Conservation (phyloP, 2,888 invertebrate species). For the Rapana venosa region DNA sequence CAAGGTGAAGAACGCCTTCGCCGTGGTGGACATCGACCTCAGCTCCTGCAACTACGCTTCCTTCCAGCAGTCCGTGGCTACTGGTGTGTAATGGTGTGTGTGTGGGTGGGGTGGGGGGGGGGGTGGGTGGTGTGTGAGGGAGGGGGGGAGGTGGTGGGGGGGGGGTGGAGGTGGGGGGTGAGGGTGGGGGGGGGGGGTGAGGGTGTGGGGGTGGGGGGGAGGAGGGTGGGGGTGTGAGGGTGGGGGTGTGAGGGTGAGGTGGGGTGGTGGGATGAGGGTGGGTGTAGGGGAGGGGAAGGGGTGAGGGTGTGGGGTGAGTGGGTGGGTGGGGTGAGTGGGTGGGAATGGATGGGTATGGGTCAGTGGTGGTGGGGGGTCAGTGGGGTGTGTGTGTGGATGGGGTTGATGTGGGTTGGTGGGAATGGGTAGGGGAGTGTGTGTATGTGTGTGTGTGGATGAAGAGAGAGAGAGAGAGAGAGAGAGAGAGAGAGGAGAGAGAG, state of each 20-base stretch:
- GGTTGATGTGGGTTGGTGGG: neutral
- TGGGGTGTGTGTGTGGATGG: constrained; percentile 6
- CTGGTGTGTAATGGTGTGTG: neutral
- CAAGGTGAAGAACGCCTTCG: constrained; percentile 53
- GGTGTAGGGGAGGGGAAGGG: neutral
- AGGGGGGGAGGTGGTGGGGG: neutral
- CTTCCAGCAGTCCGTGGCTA: neutral
- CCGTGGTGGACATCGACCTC: constrained; percentile 53
- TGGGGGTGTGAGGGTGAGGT: neutral
- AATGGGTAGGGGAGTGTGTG: neutral
- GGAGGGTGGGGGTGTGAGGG: no score
- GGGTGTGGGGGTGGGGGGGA: neutral
- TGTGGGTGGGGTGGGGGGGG: no score
- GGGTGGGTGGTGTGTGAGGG: no score
- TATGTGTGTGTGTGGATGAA: neutral
- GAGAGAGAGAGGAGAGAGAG: no score
- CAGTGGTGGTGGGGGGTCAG: neutral
- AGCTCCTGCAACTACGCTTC: neutral
- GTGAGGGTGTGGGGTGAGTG: neutral
- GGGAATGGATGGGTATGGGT: neutral
- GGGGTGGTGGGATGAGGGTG: neutral
- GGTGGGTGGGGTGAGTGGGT: constrained; percentile 1
- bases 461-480: no score
- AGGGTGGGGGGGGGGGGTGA: neutral
- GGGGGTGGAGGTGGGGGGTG: no score